Evolutionary conservation across 1,140 invertebrate species (phyloP).

Genomic region (Drosophila sturtevanti): DNA sequence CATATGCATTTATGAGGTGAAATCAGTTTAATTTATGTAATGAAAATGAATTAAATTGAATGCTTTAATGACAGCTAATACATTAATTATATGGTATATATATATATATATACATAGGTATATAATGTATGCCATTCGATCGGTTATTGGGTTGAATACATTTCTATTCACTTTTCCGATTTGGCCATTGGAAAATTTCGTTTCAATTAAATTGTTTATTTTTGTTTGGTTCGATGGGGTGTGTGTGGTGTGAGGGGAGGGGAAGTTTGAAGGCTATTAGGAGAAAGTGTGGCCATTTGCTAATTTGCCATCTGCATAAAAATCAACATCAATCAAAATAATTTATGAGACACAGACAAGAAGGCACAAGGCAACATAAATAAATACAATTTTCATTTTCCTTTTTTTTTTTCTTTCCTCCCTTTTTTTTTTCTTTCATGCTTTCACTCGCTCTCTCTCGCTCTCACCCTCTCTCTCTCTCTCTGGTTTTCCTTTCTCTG

Average conservation of each 20-base stretch:
- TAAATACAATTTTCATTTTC: constrained; percentile 25
- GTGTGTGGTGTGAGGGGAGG: too few relatives aligned
- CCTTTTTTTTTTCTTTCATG: not conserved
- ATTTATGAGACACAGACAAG: constrained; percentile 54
- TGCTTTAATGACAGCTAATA: constrained; percentile 4
- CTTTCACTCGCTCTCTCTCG: too few relatives aligned
- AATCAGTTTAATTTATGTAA: constrained; percentile 31
- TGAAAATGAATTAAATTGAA: constrained; percentile 39
- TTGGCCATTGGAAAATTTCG: not conserved
- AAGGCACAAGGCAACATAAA: constrained; percentile 17
- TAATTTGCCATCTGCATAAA: constrained; percentile 53
- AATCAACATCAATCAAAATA: constrained; percentile 61
- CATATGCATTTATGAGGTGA: constrained; percentile 41
- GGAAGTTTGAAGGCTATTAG: constrained; percentile 9
- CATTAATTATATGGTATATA: constrained; percentile 27
- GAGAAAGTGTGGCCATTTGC: constrained; percentile 5
- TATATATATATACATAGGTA: not conserved
- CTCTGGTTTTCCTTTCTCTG: not conserved
- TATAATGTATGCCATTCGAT: too few relatives aligned
- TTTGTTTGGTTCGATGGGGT: too few relatives aligned
- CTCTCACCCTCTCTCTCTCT: too few relatives aligned
- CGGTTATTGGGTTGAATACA: not conserved
- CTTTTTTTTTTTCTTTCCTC: not conserved
- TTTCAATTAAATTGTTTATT: constrained; percentile 29
- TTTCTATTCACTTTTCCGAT: constrained; percentile 1